Evolutionary conservation across 2,797 vertebrate species (phyloP).

Genomic region (Malacoctenus gilli): DNA sequence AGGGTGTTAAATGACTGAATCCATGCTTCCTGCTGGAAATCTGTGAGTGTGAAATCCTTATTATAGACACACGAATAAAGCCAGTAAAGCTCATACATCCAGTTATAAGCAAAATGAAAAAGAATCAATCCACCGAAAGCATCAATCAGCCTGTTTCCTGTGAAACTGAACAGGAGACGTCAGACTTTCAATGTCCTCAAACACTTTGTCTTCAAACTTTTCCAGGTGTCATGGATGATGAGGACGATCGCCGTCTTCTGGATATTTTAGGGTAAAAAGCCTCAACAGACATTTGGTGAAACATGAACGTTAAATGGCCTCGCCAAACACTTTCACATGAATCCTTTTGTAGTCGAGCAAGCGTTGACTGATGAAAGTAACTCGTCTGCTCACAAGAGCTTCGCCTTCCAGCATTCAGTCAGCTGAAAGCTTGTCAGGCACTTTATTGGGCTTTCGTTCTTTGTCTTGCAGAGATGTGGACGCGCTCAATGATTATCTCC

Average conservation of each 20-base stretch:
- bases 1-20: conserved; percentile 75
- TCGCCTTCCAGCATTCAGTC: no score
- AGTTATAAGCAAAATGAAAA: no score
- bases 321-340: no score
- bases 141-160: no score
- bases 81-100: neutral
- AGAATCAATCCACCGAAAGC: no score
- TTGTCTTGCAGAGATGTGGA: conserved; percentile 90
- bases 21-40: conserved; percentile 76
- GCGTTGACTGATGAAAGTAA: no score
- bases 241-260: conserved; percentile 98
- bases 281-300: no score
- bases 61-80: conserved; percentile 11
- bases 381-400: neutral
- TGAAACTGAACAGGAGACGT: no score
- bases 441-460: conserved; percentile 1
- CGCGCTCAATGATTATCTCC: conserved; percentile 96
- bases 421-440: no score
- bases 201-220: conserved; percentile 18
- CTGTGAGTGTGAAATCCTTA: conserved; percentile 69
- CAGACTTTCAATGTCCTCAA: conserved; percentile 1
- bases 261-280: conserved; percentile 96
- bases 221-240: conserved; percentile 99
- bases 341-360: no score
- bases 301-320: no score